phyloP scores from a whole-genome alignment of 1,140 invertebrate genomes.

The Bombus impatiens region DNA sequence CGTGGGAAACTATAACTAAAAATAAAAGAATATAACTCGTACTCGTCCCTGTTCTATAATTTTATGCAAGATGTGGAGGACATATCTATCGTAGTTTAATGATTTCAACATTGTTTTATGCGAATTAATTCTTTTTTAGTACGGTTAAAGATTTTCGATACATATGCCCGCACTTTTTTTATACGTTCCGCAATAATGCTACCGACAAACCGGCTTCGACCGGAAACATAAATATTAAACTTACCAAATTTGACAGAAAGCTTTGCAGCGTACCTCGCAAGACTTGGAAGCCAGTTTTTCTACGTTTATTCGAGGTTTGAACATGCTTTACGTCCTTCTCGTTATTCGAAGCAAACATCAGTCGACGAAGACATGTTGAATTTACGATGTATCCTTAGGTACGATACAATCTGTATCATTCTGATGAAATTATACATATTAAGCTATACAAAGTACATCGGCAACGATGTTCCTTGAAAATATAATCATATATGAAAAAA shows the following conservation, averaged over 20 bases:
- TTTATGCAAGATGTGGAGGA: fast-evolving
- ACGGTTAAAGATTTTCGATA: not conserved
- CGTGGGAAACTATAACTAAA: not conserved
- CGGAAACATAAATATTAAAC: constrained; percentile 40
- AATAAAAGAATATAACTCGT: not conserved
- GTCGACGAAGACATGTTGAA: not conserved
- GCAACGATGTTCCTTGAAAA: too few species aligned
- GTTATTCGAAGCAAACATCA: constrained; percentile 3
- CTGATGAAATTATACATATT: not conserved
- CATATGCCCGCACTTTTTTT: not conserved
- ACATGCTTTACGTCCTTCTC: constrained; percentile 9
- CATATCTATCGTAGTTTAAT: not conserved
- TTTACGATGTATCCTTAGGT: too few species aligned
- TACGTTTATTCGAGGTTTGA: not conserved
- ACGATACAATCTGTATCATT: not conserved
- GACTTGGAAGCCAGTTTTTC: constrained; percentile 9
- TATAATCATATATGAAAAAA: too few species aligned
- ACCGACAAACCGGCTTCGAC: constrained; percentile 20
- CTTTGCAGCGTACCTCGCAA: not conserved
- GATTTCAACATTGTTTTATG: too few species aligned
- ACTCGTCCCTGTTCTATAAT: not conserved
- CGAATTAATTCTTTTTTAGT: not conserved
- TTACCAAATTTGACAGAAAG: constrained; percentile 9
- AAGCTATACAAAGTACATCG: too few species aligned
- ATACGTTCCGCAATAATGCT: constrained; percentile 1